Percentiles rank a stretch among this genome's conserved stretches.
phyloP scores from a whole-genome alignment of 2,888 invertebrate species.

The Apamea sordens region DNA sequence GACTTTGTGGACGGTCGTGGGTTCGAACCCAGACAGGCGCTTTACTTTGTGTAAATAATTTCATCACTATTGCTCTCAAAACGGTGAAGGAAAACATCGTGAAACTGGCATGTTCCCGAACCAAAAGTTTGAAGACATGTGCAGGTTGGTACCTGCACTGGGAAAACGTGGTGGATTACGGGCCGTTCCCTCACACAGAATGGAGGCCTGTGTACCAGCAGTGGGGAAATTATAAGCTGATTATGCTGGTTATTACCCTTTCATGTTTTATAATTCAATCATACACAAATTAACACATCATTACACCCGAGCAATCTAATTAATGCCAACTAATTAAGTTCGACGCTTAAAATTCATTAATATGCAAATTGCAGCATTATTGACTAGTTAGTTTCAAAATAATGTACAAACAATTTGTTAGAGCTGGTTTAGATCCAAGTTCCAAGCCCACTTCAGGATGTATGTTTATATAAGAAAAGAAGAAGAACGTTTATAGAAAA shows the following conservation, averaged over 20 bases:
- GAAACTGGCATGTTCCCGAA: no score
- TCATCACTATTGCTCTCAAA: no score
- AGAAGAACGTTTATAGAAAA: no score
- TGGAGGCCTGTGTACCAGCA: neutral
- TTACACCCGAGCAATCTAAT: neutral
- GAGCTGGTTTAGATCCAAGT: neutral
- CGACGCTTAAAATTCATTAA: conserved; percentile 25
- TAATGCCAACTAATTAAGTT: conserved; percentile 7
- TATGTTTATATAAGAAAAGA: neutral
- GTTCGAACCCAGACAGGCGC: no score
- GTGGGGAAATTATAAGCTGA: neutral
- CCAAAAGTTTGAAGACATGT: no score
- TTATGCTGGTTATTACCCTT: neutral
- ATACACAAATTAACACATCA: neutral
- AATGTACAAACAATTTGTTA: neutral
- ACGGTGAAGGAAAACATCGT: no score
- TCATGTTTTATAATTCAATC: no score
- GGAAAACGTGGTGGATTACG: neutral
- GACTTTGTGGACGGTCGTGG: no score
- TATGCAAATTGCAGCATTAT: neutral
- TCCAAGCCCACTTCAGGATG: neutral
- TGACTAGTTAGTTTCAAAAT: neutral
- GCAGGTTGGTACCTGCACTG: no score
- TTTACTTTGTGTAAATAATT: no score
- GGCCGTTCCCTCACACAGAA: neutral